A percentile compares a stretch with the other conserved stretches of the same genome.
phyloP scores from a whole-genome alignment of 2,113 vertebrate genomes.

The Pungitius pungitius region DNA sequence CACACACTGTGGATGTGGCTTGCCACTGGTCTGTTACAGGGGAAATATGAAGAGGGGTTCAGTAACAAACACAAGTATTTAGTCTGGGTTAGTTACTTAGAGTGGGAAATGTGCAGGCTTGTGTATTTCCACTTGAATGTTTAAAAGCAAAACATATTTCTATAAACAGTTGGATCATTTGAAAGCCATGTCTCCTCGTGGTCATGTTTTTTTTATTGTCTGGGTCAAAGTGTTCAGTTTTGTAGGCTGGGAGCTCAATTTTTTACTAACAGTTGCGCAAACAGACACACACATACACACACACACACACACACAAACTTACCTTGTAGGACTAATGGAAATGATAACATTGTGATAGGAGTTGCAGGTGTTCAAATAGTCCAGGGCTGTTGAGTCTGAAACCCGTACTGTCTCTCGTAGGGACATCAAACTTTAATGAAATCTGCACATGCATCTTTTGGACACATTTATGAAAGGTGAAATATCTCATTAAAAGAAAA shows the following conservation, averaged over 20 bases:
- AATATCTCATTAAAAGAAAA: constrained; percentile 5
- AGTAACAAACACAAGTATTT: neutral
- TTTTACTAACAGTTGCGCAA: neutral
- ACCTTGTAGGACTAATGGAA: constrained; percentile 13
- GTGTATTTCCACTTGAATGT: neutral
- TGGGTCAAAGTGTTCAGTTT: neutral
- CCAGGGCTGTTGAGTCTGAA: constrained; percentile 27
- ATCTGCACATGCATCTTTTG: constrained; percentile 1
- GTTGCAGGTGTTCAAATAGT: constrained; percentile 60
- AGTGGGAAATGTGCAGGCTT: neutral
- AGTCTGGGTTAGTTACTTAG: neutral
- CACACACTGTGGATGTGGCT: constrained; percentile 1
- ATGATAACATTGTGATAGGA: constrained; percentile 39
- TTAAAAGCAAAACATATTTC: neutral
- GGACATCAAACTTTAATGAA: neutral
- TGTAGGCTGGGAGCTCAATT: neutral
- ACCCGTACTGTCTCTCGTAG: constrained; percentile 19
- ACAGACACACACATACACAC: constrained; percentile 5
- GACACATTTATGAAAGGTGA: neutral
- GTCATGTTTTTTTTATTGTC: neutral
- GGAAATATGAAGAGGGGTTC: constrained; percentile 7
- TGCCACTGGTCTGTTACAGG: constrained; percentile 1
- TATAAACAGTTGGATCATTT: neutral
- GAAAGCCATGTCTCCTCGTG: neutral
- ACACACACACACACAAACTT: neutral